Base-by-base conservation (phyloP, 1,140 invertebrate genomes). In the Drosophila elegans region DNA sequence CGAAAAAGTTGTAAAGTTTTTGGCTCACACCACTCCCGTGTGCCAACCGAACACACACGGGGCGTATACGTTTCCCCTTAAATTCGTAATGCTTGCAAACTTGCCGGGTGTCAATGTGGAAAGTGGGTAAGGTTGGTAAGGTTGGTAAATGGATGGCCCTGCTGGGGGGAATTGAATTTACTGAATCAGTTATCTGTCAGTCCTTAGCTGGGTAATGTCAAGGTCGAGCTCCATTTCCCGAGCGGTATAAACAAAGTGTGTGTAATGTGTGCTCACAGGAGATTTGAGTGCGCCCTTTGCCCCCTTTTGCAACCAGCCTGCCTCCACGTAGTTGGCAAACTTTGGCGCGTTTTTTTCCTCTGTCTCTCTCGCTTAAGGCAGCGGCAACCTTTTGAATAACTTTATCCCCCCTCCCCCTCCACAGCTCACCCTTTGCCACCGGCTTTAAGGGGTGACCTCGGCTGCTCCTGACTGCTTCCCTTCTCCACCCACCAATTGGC, bases 1-100 rank as follows among this genome's bases (percentile, higher is more conserved):
- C 77, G 74, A 73, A 89, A 88, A 89, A 89, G 85, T 84, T 89
- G 72, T 77, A 78, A 83, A 89, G 60, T 84, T 86, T 74, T 39
- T 42, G 44, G 44, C 52, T 49, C 51, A 66, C 60, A 36, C 44
- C 25, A 46, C 13, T 13, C n/a, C 3, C 34, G 10, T 11, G 10
- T 11, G 2, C 12, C 11, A 3, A 1, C 4, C 29, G 48, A 27
- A 63, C 41, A 48, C 41, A 48, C 66, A 72, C 66, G 66, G 64
- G 52, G 64, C 44, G 68, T 71, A 71, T 57, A 48, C 64, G 64
- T 69, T 71, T 55, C 51, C 49, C 49, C 16, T 36, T 44, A 48
- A 57, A 56, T 55, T 38, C n/a, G 25, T 16, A 10, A 36, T 45
- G 66, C 44, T 25, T 21, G 54, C 11, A 34, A 38, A 62, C 52